Percentiles rank a stretch among this genome's conserved stretches.
These are phyloP conservation scores for Lordiphosa clarofinis DNA, from an alignment of 1,140 invertebrate genomes.

Conservation along the genomic window DNA sequence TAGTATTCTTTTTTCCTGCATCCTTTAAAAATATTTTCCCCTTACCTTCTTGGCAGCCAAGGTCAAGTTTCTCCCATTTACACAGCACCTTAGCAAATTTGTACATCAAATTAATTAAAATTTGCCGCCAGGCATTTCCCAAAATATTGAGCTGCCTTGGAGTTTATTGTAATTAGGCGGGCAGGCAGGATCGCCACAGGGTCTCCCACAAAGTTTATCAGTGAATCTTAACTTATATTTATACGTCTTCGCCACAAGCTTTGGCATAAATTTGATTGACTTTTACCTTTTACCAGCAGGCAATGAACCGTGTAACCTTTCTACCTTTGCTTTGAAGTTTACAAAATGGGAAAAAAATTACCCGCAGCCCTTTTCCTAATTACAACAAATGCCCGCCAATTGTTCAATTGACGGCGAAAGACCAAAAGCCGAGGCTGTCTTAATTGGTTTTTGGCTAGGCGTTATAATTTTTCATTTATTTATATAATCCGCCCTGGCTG, in stretches of 20 bases:
- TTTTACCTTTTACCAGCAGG: constrained; percentile 4
- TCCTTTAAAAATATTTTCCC: neutral
- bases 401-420: constrained; percentile 33
- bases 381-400: constrained; percentile 47
- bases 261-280: constrained; percentile 25
- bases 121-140: constrained; percentile 29
- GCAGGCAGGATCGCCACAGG: constrained; percentile 16
- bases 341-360: constrained; percentile 19
- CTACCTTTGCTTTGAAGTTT: neutral
- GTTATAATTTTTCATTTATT: constrained; percentile 44
- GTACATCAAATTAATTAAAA: constrained; percentile 44
- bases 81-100: constrained; percentile 33
- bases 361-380: constrained; percentile 35
- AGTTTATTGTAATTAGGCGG: constrained; percentile 46
- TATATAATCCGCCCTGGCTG: constrained; percentile 37
- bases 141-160: constrained; percentile 20
- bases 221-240: constrained; percentile 46
- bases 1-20: neutral
- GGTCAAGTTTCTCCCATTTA: neutral
- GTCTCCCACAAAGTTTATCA: constrained; percentile 33
- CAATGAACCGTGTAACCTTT: neutral
- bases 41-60: too few relatives aligned
- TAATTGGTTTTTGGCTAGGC: constrained; percentile 55
- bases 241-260: constrained; percentile 27
- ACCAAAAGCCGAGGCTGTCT: constrained; percentile 15